phyloP scores from a whole-genome alignment of 2,113 vertebrate species.

The Syngnathus typhle region DNA sequence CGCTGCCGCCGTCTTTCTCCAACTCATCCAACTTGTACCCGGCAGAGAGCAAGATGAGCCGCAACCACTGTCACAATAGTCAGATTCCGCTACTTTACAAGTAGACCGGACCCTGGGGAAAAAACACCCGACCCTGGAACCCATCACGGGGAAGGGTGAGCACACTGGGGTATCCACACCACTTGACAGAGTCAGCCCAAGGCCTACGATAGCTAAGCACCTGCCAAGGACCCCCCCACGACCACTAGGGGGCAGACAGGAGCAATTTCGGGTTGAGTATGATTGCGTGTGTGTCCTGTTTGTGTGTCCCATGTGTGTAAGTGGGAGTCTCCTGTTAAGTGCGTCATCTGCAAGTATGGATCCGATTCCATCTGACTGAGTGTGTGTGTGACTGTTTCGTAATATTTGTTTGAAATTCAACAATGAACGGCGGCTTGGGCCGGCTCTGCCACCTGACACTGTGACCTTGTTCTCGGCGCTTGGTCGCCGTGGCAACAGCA shows the following conservation, averaged over 20 bases:
- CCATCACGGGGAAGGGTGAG: neutral
- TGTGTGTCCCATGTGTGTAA: too few relatives aligned
- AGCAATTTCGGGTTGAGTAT: neutral
- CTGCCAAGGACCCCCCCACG: neutral
- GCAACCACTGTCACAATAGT: slow-evolving; percentile 87
- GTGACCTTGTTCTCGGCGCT: neutral
- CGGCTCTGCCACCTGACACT: neutral
- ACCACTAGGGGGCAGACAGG: neutral
- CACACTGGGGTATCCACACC: neutral
- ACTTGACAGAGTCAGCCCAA: neutral
- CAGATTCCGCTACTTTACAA: slow-evolving; percentile 89
- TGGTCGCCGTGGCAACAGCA: neutral
- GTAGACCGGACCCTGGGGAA: slow-evolving; percentile 27
- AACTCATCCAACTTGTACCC: slow-evolving; percentile 77
- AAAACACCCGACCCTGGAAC: neutral
- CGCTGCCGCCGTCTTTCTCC: slow-evolving; percentile 71
- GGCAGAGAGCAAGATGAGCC: slow-evolving; percentile 80
- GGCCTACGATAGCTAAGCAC: neutral
- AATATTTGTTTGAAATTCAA: too few relatives aligned
- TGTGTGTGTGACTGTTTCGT: too few relatives aligned
- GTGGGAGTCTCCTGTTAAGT: too few relatives aligned
- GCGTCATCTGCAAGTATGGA: too few relatives aligned
- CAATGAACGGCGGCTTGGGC: neutral
- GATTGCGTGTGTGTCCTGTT: neutral
- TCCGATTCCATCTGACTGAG: too few relatives aligned